These are phyloP conservation scores for Vidua chalybeata DNA, from an alignment of 2,113 vertebrate genomes.

Conservation along the genomic window DNA sequence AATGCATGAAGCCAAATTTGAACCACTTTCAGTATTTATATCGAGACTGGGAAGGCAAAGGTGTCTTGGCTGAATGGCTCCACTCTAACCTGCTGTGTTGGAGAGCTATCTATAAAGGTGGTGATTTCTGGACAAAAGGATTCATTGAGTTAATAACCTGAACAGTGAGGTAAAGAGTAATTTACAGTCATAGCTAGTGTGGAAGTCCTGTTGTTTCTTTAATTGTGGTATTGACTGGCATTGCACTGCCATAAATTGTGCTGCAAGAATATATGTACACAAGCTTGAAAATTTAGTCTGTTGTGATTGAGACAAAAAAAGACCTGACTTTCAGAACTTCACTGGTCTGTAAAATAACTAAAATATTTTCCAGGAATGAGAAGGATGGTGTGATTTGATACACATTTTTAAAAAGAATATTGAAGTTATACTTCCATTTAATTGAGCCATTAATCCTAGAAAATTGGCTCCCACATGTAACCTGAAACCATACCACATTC, in stretches of 20 bases:
- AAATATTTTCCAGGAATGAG: constrained; percentile 13
- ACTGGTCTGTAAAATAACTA: constrained; percentile 39
- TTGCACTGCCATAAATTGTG: background rate
- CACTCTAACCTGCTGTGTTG: background rate
- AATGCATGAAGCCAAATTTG: background rate
- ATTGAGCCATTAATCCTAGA: constrained; percentile 63
- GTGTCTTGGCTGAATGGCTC: background rate
- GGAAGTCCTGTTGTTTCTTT: background rate
- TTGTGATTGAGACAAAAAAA: background rate
- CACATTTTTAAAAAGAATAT: constrained; percentile 33
- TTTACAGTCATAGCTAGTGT: background rate
- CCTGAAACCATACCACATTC: constrained; percentile 34
- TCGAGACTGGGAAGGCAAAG: background rate
- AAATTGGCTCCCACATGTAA: constrained; percentile 39
- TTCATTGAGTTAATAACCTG: constrained; percentile 4
- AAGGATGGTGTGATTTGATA: constrained; percentile 30
- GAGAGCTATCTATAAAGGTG: background rate
- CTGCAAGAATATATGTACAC: background rate
- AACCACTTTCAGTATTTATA: background rate
- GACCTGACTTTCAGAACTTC: background rate
- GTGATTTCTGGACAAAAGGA: background rate
- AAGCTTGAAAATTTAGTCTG: background rate
- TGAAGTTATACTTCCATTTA: constrained; percentile 45
- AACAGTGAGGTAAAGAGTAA: background rate
- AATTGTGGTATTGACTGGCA: background rate